Percentiles rank a stretch among this genome's conserved stretches.
These are phyloP conservation scores for Stratiomys singularior DNA, from an alignment of 2,888 invertebrate species.

Conservation along the genomic window DNA sequence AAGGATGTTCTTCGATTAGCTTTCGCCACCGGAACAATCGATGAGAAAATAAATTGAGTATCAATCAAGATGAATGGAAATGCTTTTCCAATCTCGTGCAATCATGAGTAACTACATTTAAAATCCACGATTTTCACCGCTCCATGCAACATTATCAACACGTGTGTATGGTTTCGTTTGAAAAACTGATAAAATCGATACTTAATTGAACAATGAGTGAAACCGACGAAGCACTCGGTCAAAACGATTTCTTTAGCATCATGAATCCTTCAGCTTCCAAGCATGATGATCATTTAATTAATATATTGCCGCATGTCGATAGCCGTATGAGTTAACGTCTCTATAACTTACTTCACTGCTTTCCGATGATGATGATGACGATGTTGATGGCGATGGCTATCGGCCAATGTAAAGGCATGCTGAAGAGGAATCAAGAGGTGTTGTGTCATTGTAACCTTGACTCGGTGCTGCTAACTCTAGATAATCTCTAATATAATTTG, in stretches of 20 bases:
- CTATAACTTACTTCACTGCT: background rate
- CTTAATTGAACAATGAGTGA: constrained; percentile 25
- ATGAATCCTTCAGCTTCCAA: constrained; percentile 20
- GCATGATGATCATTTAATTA: constrained; percentile 17
- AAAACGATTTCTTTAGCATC: background rate
- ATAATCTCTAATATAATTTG: background rate
- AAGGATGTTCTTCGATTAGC: no score
- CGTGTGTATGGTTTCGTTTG: no score
- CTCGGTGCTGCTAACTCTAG: background rate
- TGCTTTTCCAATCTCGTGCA: no score
- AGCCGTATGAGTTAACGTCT: background rate
- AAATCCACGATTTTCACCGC: no score
- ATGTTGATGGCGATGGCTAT: background rate
- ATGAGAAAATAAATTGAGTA: no score
- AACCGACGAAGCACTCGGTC: no score
- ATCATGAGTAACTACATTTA: no score
- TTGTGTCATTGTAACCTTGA: constrained; percentile 13
- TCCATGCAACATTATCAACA: no score
- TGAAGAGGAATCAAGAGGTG: background rate
- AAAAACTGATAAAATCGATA: background rate
- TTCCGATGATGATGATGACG: no score
- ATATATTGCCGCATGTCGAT: background rate
- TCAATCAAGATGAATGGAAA: no score
- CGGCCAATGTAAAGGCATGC: background rate
- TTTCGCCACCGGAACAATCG: no score